Evolutionary conservation across 2,888 invertebrate species (phyloP).

Genomic region (Melitaea athalia): DNA sequence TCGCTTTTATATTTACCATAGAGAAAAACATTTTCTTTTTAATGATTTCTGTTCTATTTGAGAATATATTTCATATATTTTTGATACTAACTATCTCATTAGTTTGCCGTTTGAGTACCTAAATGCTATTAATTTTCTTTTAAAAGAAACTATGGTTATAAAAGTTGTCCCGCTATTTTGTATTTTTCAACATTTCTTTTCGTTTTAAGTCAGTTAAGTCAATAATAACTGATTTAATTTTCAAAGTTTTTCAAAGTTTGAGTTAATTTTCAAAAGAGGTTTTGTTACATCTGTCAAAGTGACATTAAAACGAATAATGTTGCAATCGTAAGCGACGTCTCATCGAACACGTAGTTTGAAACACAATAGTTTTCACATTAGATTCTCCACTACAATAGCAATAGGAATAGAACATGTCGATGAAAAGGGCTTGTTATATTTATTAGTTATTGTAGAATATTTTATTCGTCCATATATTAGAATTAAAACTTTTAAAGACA

Average conservation of each 20-base stretch:
- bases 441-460: conserved; percentile 5
- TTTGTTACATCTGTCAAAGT: conserved; percentile 6
- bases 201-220: conserved; percentile 4
- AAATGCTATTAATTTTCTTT: not conserved
- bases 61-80: conserved; percentile 39
- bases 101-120: not conserved
- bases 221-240: not conserved
- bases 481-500: not conserved
- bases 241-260: too few species aligned
- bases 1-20: conserved; percentile 24
- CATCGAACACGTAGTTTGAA: conserved; percentile 55
- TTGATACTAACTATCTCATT: conserved; percentile 31
- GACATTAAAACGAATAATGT: conserved; percentile 35
- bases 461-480: conserved; percentile 4
- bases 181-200: conserved; percentile 15
- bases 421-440: conserved; percentile 33
- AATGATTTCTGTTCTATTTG: conserved; percentile 18
- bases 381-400: conserved; percentile 70
- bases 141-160: conserved; percentile 11
- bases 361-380: conserved; percentile 65
- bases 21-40: not conserved
- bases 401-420: conserved; percentile 46
- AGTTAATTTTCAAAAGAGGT: not conserved
- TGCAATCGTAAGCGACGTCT: conserved; percentile 38
- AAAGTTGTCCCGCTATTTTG: conserved; percentile 12